Conservation (phyloP, 2,113 vertebrate species). For the Oryctolagus cuniculus region mOryCun1.1 NC_091441.1:32628001-32628500, state of each 20-base stretch:
- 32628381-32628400: not conserved
- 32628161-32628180: not conserved
- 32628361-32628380: not conserved
- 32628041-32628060: not conserved
- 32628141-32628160: not conserved
- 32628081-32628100: not conserved
- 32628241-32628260: not conserved
- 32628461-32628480: not conserved
- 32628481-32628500: not conserved
- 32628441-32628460: not conserved
- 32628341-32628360: not conserved
- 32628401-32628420: not conserved
- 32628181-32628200: not conserved
- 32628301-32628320: not conserved
- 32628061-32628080: not conserved
- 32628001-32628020: not conserved
- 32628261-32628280: conserved; percentile 46
- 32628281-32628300: conserved; percentile 35
- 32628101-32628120: not conserved
- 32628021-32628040: conserved; percentile 28
- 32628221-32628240: not conserved
- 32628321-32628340: not conserved
- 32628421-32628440: conserved; percentile 5
- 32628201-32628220: not conserved
- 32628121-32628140: not conserved